Percentiles rank a stretch among this genome's conserved stretches.
These are phyloP conservation scores for Myxocyprinus asiaticus DNA, from an alignment of 2,113 vertebrate genomes.

Conservation along the genomic window DNA sequence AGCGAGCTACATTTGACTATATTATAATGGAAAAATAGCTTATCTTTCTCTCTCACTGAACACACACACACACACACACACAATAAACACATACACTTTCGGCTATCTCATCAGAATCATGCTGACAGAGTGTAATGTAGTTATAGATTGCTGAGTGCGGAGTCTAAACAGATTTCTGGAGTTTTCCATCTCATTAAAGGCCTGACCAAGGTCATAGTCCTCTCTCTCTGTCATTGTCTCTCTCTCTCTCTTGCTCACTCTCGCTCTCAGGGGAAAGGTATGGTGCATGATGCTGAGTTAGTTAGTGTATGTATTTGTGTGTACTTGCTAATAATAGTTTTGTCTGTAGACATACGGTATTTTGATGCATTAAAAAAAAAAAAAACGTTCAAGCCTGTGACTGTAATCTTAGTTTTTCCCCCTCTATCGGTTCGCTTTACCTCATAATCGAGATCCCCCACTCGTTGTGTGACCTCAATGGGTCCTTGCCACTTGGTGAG, in stretches of 20 bases:
- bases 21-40: conserved; percentile 25
- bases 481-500: too few relatives aligned
- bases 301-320: conserved; percentile 15
- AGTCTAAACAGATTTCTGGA: conserved; percentile 28
- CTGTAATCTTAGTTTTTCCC: conserved; percentile 5
- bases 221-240: not conserved
- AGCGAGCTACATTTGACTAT: not conserved
- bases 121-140: conserved; percentile 20
- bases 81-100: too few relatives aligned
- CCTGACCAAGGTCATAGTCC: conserved; percentile 25
- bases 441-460: too few relatives aligned
- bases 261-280: not conserved
- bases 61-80: conserved; percentile 26
- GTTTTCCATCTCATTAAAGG: conserved; percentile 40
- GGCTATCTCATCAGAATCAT: conserved; percentile 22
- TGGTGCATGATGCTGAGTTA: not conserved
- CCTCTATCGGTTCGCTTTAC: too few relatives aligned
- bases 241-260: too few relatives aligned
- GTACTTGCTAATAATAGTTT: conserved; percentile 14
- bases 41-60: not conserved
- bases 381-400: not conserved
- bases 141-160: conserved; percentile 19
- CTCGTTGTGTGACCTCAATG: too few relatives aligned
- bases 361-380: conserved; percentile 13
- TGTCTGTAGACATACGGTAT: not conserved